These are phyloP conservation scores for Adelosebastes latens DNA, from an alignment of 2,797 vertebrate genomes.

Conservation along the genomic window DNA sequence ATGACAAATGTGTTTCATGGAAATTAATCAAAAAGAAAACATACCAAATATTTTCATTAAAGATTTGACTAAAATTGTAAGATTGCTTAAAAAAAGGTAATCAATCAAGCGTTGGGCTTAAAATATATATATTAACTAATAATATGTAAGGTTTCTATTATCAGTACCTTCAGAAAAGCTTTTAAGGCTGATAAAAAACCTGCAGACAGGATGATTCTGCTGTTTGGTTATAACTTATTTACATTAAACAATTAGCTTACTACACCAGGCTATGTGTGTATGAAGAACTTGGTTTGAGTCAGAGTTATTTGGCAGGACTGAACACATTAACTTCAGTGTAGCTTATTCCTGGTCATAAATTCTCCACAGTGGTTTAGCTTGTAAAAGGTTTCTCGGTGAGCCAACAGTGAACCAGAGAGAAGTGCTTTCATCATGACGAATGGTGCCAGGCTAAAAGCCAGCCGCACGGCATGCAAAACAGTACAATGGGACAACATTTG, in stretches of 20 bases:
- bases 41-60: background rate
- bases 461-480: conserved; percentile 82
- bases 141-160: background rate
- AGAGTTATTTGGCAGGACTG: conserved; percentile 1
- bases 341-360: conserved; percentile 8
- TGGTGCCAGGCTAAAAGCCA: conserved; percentile 61
- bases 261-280: background rate
- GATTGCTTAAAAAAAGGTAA: background rate
- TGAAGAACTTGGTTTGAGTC: background rate
- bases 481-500: conserved; percentile 79
- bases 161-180: background rate
- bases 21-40: background rate
- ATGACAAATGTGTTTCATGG: background rate
- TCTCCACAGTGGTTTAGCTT: conserved; percentile 34
- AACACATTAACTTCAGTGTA: background rate
- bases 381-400: conserved; percentile 50
- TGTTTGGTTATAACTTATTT: background rate
- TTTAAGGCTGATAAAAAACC: background rate
- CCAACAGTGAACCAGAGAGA: conserved; percentile 50
- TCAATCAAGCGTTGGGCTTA: background rate
- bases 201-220: background rate
- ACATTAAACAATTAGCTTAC: background rate
- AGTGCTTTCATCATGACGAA: conserved; percentile 66
- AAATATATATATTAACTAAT: background rate
- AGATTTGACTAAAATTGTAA: background rate